Evolutionary conservation across 1,140 invertebrate genomes (phyloP).

Genomic region (Antheraea pernyi): DNA sequence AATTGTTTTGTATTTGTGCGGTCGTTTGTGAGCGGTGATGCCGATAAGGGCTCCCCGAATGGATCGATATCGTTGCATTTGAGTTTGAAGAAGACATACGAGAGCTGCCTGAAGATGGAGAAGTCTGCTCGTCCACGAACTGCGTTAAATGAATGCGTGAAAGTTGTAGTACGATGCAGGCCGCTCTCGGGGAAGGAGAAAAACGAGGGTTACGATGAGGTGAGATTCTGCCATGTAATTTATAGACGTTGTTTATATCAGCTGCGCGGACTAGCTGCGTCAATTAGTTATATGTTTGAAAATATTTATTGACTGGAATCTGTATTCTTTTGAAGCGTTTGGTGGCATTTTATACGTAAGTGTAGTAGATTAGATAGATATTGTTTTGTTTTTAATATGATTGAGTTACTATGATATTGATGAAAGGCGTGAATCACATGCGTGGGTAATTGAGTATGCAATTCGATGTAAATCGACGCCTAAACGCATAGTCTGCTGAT

Average conservation of each 20-base stretch:
- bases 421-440: not conserved
- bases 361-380: not conserved
- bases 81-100: conserved; percentile 51
- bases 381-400: not conserved
- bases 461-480: not conserved
- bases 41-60: conserved; percentile 64
- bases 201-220: conserved; percentile 84
- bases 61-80: conserved; percentile 75
- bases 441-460: not conserved
- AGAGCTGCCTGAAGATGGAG: conserved; percentile 63
- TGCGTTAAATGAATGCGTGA: conserved; percentile 87
- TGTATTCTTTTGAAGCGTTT: not conserved
- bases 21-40: conserved; percentile 58
- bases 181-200: conserved; percentile 93
- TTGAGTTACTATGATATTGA: not conserved
- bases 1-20: conserved; percentile 22
- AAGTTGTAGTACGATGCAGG: conserved; percentile 94
- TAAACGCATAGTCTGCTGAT: not conserved
- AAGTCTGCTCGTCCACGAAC: conserved; percentile 73
- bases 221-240: conserved; percentile 55
- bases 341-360: too few species aligned
- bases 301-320: not conserved
- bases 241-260: conserved; percentile 44
- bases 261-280: conserved; percentile 60
- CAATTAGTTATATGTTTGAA: conserved; percentile 12